A percentile compares a stretch with the other conserved stretches of the same genome.
Evolutionary conservation across 2,113 vertebrate genomes (phyloP).

Genomic region (Rhabdomys dilectus): DNA sequence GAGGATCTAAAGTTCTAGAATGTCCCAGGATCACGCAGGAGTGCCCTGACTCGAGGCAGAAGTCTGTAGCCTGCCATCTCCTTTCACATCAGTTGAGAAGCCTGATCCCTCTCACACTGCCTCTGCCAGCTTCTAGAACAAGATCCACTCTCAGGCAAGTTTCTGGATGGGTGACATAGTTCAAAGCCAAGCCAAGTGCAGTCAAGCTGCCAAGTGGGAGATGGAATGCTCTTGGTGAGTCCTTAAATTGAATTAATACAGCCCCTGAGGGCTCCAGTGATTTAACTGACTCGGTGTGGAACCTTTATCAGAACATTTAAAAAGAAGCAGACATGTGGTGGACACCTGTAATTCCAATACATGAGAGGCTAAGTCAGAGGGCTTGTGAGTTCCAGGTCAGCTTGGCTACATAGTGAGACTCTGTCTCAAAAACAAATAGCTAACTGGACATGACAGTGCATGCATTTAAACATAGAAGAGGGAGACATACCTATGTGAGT

Average conservation of each 20-base stretch:
- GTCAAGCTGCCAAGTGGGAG: neutral
- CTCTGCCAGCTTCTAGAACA: conserved; percentile 4
- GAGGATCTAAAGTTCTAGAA: conserved; percentile 31
- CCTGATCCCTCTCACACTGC: neutral
- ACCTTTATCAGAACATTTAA: neutral
- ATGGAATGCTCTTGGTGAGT: neutral
- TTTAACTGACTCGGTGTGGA: neutral
- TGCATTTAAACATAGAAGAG: neutral
- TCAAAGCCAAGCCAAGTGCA: neutral
- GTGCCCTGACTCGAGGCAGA: neutral
- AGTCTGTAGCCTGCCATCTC: neutral
- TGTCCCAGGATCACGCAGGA: neutral
- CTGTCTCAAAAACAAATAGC: neutral
- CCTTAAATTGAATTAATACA: neutral
- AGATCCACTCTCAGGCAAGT: neutral
- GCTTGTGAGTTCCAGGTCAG: neutral
- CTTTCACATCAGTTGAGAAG: neutral
- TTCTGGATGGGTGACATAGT: conserved; percentile 33
- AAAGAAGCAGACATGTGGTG: neutral
- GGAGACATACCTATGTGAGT: neutral
- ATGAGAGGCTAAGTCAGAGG: neutral
- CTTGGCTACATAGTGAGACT: neutral
- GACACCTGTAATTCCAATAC: neutral
- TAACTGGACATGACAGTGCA: neutral
- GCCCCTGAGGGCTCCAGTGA: neutral